Evolutionary conservation across 2,888 invertebrate species (phyloP).

Genomic region (Oeneis ivallda): DNA sequence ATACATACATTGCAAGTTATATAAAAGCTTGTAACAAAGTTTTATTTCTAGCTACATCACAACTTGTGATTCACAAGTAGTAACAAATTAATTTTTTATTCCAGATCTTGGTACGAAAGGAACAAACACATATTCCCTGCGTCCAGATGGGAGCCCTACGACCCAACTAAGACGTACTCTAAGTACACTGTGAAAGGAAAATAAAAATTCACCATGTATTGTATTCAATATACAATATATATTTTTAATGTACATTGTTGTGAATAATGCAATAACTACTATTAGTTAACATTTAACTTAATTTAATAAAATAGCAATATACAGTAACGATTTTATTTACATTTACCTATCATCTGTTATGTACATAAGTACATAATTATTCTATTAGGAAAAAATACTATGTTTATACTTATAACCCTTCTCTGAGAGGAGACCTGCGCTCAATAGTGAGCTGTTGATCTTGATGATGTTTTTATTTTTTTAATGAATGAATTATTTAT

Average conservation of each 20-base stretch:
- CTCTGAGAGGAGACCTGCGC: no score
- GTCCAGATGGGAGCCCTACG: conserved; percentile 99
- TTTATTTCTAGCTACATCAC: not conserved
- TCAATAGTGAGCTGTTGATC: no score
- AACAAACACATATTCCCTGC: conserved; percentile 99
- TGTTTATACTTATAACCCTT: no score
- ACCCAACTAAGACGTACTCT: conserved; percentile 98
- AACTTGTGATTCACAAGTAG: not conserved
- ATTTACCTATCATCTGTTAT: not conserved
- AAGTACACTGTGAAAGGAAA: conserved; percentile 96
- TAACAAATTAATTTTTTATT: conserved; percentile 40
- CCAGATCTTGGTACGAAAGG: conserved; percentile 97
- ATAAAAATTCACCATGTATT: conserved; percentile 54
- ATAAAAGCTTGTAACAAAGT: no score
- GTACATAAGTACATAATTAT: not conserved
- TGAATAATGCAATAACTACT: conserved; percentile 17
- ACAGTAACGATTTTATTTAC: conserved; percentile 6
- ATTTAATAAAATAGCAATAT: conserved; percentile 13
- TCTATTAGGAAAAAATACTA: not conserved
- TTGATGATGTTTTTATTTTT: no score
- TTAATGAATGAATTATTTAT: no score
- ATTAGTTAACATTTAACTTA: not conserved
- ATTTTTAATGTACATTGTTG: conserved; percentile 6
- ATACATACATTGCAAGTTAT: no score
- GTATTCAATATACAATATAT: conserved; percentile 14